Base-by-base conservation (phyloP, 1,140 invertebrate species). In the Rhynchophorus ferrugineus region DNA sequence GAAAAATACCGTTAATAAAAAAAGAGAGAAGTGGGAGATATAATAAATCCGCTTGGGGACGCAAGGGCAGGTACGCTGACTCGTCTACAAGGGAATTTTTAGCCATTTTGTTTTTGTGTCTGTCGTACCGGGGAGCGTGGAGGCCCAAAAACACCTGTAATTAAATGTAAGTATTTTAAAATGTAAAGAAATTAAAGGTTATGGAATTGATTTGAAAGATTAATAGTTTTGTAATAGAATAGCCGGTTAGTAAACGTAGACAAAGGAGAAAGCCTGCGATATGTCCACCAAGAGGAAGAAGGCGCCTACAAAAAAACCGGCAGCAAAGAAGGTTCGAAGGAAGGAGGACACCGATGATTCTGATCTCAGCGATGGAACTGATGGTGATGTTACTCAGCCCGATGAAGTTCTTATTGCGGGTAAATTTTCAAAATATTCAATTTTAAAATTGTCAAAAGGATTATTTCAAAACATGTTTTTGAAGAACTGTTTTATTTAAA, bases 341-440 rank as follows among this genome's bases (percentile, higher is more conserved):
- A 75, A 75, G 59, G 65, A 66, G 47, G 72, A 75, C 46, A 70
- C 70, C 5, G 73, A 75, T 57, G 75, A 76, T 62, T 75, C 74
- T 34, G 75, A 76, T 46, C 61, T 75, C 3, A 75, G 71, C 54
- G 67, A 69, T 49, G 49, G 57, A 3, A 65, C 66, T 54, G 68
- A 69, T 5, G 70, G 65, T 37, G 73, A 71, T 17, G 67, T 66
- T 52, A 58, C 68, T 43, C 67, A 69, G 41, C 66, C 68, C 36
- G 74, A 74, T 58, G 74, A 75, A 63, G 72, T 76, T 34, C 60
- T 76, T 0, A 75, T 76, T 49, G 68, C 71, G 16, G 65, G 52
- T 54, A 48, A 16, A n/a, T 24, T 24, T 7, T 11, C 24, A 29
- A 29, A 29, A 29, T 29, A 11, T 29, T 29, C 24, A 29, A 29